Percentiles rank a stretch among this genome's conserved stretches.
phyloP scores from a whole-genome alignment of 2,797 vertebrate genomes.

The Platyrinchus mystaceus region DNA sequence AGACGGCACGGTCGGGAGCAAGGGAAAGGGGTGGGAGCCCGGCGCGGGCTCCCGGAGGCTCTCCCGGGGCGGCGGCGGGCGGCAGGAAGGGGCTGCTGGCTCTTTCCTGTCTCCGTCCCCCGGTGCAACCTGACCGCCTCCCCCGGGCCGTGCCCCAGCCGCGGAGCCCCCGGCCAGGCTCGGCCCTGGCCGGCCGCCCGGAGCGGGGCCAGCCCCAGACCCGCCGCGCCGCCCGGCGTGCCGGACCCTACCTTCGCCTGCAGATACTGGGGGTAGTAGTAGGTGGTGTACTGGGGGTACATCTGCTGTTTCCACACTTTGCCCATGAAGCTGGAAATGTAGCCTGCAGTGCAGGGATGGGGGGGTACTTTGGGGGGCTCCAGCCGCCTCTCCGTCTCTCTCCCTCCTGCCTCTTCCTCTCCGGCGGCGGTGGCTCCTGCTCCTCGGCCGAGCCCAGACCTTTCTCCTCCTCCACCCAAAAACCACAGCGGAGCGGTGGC shows the following conservation, averaged over 20 bases:
- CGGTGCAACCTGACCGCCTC: constrained; percentile 56
- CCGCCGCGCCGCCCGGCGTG: background rate
- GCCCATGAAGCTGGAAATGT: constrained; percentile 85
- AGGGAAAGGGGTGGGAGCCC: background rate
- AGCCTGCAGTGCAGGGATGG: constrained; percentile 76
- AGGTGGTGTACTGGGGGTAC: constrained; percentile 89
- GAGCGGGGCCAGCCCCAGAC: constrained; percentile 26
- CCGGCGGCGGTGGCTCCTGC: constrained; percentile 59
- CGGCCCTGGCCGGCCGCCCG: constrained; percentile 38
- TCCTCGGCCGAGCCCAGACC: constrained; percentile 65
- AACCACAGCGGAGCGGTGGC: constrained; percentile 56
- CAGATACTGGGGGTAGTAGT: constrained; percentile 88
- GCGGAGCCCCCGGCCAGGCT: constrained; percentile 36
- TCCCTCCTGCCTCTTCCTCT: constrained; percentile 66
- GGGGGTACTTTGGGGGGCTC: constrained; percentile 73
- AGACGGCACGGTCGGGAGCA: background rate
- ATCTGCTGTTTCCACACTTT: constrained; percentile 89
- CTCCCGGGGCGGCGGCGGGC: background rate
- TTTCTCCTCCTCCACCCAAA: constrained; percentile 45
- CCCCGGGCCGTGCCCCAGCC: constrained; percentile 17
- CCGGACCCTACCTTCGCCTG: constrained; percentile 80
- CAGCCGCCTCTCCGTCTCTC: constrained; percentile 42
- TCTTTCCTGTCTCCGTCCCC: constrained; percentile 62
- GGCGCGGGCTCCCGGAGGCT: background rate
- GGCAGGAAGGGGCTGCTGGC: constrained; percentile 68